Percentiles rank a stretch among this genome's conserved stretches.
These are phyloP conservation scores for Sphaerophoria taeniata DNA, from an alignment of 2,888 invertebrate genomes.

Conservation along the genomic window DNA sequence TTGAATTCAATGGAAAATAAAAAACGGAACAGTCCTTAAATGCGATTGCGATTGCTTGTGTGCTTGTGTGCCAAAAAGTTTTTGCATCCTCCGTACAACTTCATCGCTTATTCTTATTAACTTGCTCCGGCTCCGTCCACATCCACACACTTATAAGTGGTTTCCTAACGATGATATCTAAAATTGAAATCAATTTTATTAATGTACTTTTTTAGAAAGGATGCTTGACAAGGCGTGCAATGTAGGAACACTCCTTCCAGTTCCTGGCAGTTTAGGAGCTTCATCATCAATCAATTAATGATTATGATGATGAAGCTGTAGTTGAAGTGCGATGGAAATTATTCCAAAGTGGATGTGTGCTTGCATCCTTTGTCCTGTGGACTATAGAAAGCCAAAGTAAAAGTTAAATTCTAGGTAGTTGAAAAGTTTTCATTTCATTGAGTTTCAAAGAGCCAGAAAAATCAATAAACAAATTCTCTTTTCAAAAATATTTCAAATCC, in stretches of 20 bases:
- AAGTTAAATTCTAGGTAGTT: background rate
- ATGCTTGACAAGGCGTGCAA: slow-evolving; percentile 51
- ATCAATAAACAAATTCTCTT: background rate
- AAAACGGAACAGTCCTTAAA: slow-evolving; percentile 6
- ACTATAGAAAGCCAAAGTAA: slow-evolving; percentile 6
- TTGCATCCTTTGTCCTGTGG: slow-evolving; percentile 39
- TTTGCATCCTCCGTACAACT: slow-evolving; percentile 24
- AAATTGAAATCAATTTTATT: slow-evolving; percentile 74
- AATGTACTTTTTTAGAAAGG: slow-evolving; percentile 66
- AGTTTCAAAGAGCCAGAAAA: too few relatives aligned
- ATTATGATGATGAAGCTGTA: slow-evolving; percentile 17
- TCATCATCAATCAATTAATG: slow-evolving; percentile 66
- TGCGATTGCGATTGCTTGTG: slow-evolving; percentile 19
- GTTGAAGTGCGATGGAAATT: slow-evolving; percentile 67
- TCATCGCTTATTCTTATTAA: background rate
- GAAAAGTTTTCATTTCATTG: too few relatives aligned
- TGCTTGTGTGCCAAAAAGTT: slow-evolving; percentile 47
- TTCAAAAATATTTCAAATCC: background rate
- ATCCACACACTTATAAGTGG: background rate
- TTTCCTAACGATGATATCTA: slow-evolving; percentile 65
- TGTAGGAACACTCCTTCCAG: slow-evolving; percentile 36
- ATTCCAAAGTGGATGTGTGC: slow-evolving; percentile 53
- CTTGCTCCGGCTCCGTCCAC: background rate
- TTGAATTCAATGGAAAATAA: slow-evolving; percentile 12
- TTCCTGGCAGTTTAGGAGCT: slow-evolving; percentile 26